phyloP scores from a whole-genome alignment of 2,113 vertebrate species.

The Mormyrus lacerda region DNA sequence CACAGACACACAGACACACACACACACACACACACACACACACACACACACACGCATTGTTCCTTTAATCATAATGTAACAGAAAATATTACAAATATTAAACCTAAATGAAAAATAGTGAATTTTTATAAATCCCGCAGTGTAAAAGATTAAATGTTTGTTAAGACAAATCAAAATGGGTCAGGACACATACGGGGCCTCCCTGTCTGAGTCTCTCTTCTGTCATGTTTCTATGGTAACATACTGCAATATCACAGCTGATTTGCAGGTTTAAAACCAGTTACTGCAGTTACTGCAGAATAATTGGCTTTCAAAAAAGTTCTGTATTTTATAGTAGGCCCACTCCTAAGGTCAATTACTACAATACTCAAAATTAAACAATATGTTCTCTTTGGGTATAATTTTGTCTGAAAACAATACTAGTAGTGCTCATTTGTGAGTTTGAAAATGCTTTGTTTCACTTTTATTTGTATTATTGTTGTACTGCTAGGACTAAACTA shows the following conservation, averaged over 20 bases:
- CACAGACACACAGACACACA: background rate
- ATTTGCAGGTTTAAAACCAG: constrained; percentile 53
- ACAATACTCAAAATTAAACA: background rate
- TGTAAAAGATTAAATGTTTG: constrained; percentile 58
- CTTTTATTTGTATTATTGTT: background rate
- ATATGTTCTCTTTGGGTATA: background rate
- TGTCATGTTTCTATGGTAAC: constrained; percentile 68
- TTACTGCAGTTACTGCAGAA: constrained; percentile 22
- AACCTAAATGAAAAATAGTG: constrained; percentile 34
- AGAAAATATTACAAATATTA: background rate
- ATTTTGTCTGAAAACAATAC: background rate
- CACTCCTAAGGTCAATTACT: background rate
- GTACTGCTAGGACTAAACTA: background rate
- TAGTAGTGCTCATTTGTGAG: background rate
- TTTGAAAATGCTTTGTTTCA: background rate
- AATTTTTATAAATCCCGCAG: constrained; percentile 44
- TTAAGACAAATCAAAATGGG: constrained; percentile 68
- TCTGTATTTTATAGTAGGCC: background rate
- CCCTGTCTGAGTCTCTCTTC: constrained; percentile 54
- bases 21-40: background rate
- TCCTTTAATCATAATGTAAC: background rate
- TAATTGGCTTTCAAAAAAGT: background rate
- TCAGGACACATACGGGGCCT: constrained; percentile 62
- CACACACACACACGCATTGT: background rate
- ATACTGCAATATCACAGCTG: constrained; percentile 48